Conservation (phyloP, 1,140 invertebrate genomes). For the Procambarus clarkii region DNA sequence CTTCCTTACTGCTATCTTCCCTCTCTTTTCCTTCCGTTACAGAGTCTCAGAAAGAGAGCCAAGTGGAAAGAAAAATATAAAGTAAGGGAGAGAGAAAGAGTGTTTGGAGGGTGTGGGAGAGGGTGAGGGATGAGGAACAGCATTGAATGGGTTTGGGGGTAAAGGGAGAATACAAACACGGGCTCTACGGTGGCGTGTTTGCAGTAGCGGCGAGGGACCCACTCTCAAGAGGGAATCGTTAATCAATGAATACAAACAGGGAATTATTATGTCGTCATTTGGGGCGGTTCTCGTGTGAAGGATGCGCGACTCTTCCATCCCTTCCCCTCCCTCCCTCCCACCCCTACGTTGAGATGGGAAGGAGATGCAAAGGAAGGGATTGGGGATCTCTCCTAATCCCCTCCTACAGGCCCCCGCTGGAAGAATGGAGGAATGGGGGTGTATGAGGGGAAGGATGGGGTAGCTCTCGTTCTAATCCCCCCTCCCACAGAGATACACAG, state of each 20-base stretch:
- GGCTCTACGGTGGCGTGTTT: too few species aligned
- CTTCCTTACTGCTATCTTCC: too few species aligned
- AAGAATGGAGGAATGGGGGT: too few species aligned
- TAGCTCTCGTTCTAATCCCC: too few species aligned
- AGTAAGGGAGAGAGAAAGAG: neutral
- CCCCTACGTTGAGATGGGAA: neutral
- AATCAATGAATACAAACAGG: conserved; percentile 35
- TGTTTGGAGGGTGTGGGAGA: neutral
- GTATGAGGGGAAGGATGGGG: too few species aligned
- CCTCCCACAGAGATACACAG: too few species aligned
- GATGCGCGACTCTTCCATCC: neutral
- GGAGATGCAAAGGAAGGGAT: too few species aligned
- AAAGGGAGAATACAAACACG: too few species aligned
- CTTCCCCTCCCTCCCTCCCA: neutral
- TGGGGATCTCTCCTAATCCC: neutral
- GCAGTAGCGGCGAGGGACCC: neutral
- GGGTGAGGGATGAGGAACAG: neutral
- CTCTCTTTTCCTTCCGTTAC: too few species aligned
- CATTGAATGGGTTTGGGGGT: neutral
- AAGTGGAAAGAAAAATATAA: too few species aligned
- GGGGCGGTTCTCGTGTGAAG: conserved; percentile 19
- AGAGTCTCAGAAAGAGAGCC: neutral
- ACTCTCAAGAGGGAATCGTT: conserved; percentile 22
- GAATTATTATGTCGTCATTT: conserved; percentile 46
- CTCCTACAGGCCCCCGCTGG: too few species aligned